These are phyloP conservation scores for Varroa destructor DNA, from an alignment of 1,140 invertebrate species.

Conservation along the genomic window DNA sequence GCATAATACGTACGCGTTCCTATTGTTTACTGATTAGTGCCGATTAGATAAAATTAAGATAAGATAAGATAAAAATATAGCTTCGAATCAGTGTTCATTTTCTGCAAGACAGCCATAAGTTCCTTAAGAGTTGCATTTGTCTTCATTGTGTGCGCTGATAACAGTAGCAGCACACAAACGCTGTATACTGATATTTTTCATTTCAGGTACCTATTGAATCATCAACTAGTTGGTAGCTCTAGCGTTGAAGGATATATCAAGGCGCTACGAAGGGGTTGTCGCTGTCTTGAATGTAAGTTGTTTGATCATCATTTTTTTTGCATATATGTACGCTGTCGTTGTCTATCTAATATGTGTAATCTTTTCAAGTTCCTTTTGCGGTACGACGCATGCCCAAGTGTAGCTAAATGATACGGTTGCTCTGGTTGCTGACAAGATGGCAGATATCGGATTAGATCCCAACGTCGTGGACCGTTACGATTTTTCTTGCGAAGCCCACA, in stretches of 20 bases:
- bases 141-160: no score
- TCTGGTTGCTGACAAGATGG: constrained; percentile 25
- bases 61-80: background rate
- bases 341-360: constrained; percentile 1
- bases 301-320: background rate
- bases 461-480: no score
- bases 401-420: background rate
- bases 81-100: no score
- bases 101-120: no score
- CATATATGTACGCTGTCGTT: background rate
- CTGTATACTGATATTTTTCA: constrained; percentile 21
- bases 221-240: constrained; percentile 47
- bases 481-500: no score
- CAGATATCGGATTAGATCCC: no score
- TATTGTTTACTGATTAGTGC: background rate
- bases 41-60: background rate
- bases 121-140: no score
- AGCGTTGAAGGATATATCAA: constrained; percentile 48
- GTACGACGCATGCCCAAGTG: background rate
- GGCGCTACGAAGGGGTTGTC: constrained; percentile 43
- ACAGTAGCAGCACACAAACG: no score
- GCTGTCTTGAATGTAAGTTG: constrained; percentile 45
- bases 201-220: constrained; percentile 45
- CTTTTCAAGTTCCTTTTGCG: background rate
- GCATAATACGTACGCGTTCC: constrained; percentile 66